Base-by-base conservation (phyloP, 2,888 invertebrate species). In the Flexamia atlantica region DNA sequence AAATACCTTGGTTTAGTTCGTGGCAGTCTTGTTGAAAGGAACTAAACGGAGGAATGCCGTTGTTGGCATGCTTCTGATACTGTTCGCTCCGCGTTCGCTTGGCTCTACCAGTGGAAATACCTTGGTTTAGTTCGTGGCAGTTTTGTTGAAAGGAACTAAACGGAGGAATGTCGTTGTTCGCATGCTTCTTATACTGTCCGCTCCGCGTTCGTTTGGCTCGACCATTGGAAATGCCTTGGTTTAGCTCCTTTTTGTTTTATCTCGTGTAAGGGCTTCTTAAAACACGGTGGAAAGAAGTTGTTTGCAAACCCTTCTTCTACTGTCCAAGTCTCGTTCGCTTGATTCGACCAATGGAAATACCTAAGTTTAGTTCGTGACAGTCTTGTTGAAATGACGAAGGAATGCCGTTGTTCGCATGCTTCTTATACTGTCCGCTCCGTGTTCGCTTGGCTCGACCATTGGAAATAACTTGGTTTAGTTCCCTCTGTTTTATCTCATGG, bases 91-190 rank as follows among this genome's bases (percentile, higher is more conserved):
- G 12, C 50, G 28, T 76, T 30, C 64, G 25, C 30, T 25, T 64
- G 64, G 64, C 28, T 2, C 9, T 7, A 4, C 36, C 36, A 36
- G 4, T 36, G 36, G 36, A 36, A 36, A 36, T 36, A n/a, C n/a
- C n/a, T n/a, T n/a, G n/a, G n/a, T n/a, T n/a, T n/a, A n/a, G n/a
- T n/a, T n/a, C 50, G 82, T 70, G 40, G 70, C 70, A 40, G 70
- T 40, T 40, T 70, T 70, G 70, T 70, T 70, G 40, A 70, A 70
- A 64, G 28, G 70, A n/a, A n/a, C n/a, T n/a, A 64, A 28, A 40
- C 70, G 70, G 20, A 14, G 46, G 76, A 76, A 42, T 50, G 76
- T 50, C 76, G 76, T 50, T 76, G 76, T 76, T 76, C 76, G 76
- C 76, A 76, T 50, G 28, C 76, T 25, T n/a, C 76, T 20, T 81